Base-by-base conservation (phyloP, 2,113 vertebrate species). In the Dasyprocta punctata region DNA sequence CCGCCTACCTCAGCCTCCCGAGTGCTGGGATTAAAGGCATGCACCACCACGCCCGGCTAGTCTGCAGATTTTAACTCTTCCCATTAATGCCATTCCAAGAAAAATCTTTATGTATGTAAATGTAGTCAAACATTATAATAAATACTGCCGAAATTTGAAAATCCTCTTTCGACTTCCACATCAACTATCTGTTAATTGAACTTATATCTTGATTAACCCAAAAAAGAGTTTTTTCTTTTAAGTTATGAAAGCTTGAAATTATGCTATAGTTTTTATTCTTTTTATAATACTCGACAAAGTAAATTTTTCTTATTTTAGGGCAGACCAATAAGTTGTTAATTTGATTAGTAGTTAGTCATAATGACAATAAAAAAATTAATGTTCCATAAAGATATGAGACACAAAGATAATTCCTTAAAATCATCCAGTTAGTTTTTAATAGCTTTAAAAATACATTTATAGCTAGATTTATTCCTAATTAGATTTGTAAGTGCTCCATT, bases 361-460 rank as follows among this genome's bases (percentile, higher is more conserved):
- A 89, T 16, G 30, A 85, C 94, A 19, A 83, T 65, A 54, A 49
- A 82, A 92, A 52, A 77, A 30, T 63, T 44, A 85, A 81, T 0
- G 20, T 89, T 89, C 22, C 38, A n/a, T 89, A 89, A 96, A 93
- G 7, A 69, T 69, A 95, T 20, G 17, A 10, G 0, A 61, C 49
- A 87, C 90, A 81, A 84, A 60, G n/a, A 38, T 60, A 87, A 94
- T 26, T 94, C 5, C 56, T 94, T 95, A 56, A 97, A 95, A 71
- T 67, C 52, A 56, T 89, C 4, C 83, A 41, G 92, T 77, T 49
- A 77, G 6, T 49, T 44, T 77, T 77, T 28, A 49, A 77, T 77
- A 67, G 38, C 93, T 88, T 94, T 94, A 38, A 1, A 86, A 93
- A 81, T 60, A 67, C 20, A 2, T 3, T 71, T 56, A 3, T 87